phyloP scores from a whole-genome alignment of 2,797 vertebrate genomes.

The Manis crassicaudata region DNA sequence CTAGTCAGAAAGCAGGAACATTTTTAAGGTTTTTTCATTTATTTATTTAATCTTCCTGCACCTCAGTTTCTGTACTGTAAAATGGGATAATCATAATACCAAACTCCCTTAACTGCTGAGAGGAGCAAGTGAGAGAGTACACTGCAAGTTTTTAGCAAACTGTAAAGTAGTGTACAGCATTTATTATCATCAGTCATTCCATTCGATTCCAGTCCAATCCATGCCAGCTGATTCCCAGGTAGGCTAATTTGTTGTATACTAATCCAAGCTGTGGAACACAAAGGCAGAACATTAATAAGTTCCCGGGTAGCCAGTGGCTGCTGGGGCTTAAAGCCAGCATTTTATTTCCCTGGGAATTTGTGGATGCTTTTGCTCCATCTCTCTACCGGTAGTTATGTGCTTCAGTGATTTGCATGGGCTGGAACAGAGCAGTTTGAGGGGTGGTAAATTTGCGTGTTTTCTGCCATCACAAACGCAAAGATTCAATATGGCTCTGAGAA shows the following conservation, averaged over 20 bases:
- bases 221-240: background rate
- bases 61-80: background rate
- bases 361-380: background rate
- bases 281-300: background rate
- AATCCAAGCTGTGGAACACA: background rate
- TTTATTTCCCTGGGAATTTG: background rate
- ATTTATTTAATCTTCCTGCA: background rate
- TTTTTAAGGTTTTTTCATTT: background rate
- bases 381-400: background rate
- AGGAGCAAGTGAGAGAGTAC: background rate
- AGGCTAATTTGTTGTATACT: background rate
- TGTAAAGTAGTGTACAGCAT: background rate
- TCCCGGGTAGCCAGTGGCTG: background rate
- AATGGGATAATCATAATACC: background rate
- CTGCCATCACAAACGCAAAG: background rate
- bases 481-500: background rate
- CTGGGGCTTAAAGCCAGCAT: background rate
- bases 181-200: background rate
- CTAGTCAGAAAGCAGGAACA: background rate
- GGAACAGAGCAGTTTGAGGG: background rate
- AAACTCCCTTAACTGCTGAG: background rate
- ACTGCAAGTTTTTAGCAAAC: background rate
- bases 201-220: background rate
- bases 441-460: background rate
- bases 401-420: background rate